A percentile compares a stretch with the other conserved stretches of the same genome.
Evolutionary conservation across 1,140 invertebrate species (phyloP).

Genomic region (Solen grandis): DNA sequence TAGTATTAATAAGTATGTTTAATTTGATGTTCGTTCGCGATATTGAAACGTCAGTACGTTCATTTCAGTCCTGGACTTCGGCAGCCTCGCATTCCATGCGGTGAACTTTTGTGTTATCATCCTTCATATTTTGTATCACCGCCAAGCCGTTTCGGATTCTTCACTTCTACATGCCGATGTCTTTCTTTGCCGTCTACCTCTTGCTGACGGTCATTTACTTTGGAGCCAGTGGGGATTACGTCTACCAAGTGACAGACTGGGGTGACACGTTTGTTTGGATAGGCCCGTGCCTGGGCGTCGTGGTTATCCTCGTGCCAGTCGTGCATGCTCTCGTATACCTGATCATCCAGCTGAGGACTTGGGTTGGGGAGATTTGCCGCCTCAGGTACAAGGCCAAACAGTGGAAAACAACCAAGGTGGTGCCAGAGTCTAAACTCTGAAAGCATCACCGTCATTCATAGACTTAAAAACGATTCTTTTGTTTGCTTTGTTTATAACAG

Average conservation of each 20-base stretch:
- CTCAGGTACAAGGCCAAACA: not conserved
- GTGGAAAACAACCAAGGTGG: constrained; percentile 26
- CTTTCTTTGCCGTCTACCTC: constrained; percentile 1
- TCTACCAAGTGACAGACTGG: constrained; percentile 44
- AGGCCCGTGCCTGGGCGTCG: not conserved
- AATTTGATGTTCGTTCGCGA: not conserved
- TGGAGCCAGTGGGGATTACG: not conserved
- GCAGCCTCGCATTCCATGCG: constrained; percentile 11
- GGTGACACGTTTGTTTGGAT: not conserved
- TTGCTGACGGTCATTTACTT: constrained; percentile 13
- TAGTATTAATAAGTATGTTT: not conserved
- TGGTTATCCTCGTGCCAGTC: constrained; percentile 19
- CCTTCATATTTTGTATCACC: not conserved
- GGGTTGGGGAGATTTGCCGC: not conserved
- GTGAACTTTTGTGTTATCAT: constrained; percentile 13
- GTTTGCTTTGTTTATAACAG: too few relatives aligned
- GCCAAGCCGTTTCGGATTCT: constrained; percentile 42
- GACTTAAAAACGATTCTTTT: too few relatives aligned
- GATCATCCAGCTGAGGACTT: constrained; percentile 7
- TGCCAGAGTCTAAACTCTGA: too few relatives aligned
- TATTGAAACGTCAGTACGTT: not conserved
- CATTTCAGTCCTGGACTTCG: constrained; percentile 24
- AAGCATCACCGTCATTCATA: too few relatives aligned
- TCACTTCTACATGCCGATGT: constrained; percentile 36
- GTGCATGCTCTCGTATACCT: constrained; percentile 23